Base-by-base conservation (phyloP, 2,797 vertebrate genomes). In the Neosilurus hyrtlii region DNA sequence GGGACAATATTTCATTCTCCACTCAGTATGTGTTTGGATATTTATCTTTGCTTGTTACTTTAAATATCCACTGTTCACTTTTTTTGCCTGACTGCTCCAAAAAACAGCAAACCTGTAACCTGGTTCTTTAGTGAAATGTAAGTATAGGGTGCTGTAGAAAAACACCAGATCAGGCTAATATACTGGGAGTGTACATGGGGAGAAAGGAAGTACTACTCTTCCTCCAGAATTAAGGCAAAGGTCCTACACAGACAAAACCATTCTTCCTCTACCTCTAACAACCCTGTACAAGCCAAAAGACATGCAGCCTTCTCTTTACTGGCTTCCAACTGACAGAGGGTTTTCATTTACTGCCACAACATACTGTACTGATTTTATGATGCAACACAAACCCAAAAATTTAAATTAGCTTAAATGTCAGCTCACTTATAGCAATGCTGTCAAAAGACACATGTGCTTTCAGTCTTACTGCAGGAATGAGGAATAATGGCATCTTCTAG, bases 281-380 rank as follows among this genome's bases (percentile, higher is more conserved):
- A 62, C 57, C 83, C 16, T 35, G 18, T 56, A 68, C 24, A 76
- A 74, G 61, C 81, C 57, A 70, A 22, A 22, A 83, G 26, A 49
- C 68, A 62, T 43, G 59, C 70, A 73, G 37, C 26, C 51, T 62
- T 68, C 26, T 61, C 51, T 81, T 78, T 72, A 54, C 57, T 57
- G 78, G 62, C 59, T 52, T 83, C 77, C 30, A 62, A 62, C 65
- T 63, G 67, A 54, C 70, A 57, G 57, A 30, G 75, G 83, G 67
- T 82, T 85, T 78, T 84, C 43, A 84, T 86, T 87, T 82, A 75
- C 66, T 74, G 80, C 78, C 73, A 66, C 83, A 83, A 80, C 86
- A 87, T 84, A 79, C 81, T 89, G 81, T 82, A 84, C 70, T 72
- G 24, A 43, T 80, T 81, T 83, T 85, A 83, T 79, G 57, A 83